A percentile compares a stretch with the other conserved stretches of the same genome.
Evolutionary conservation across 2,797 vertebrate species (phyloP).

Genomic region (Microctenopoma steveboyesi): DNA sequence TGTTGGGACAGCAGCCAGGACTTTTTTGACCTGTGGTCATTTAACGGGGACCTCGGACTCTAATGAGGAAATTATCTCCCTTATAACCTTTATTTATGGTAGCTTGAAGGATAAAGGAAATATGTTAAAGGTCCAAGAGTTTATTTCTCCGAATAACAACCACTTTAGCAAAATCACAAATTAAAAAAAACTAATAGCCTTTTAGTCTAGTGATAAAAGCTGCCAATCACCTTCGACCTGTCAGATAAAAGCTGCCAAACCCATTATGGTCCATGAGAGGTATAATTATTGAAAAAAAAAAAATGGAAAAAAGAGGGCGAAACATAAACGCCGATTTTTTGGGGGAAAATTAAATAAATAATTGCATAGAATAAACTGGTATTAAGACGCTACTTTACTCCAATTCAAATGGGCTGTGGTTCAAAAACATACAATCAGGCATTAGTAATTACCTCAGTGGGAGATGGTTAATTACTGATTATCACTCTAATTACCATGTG

Average conservation of each 20-base stretch:
- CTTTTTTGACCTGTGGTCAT: conserved; percentile 15
- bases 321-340: not conserved
- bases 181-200: conserved; percentile 37
- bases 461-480: conserved; percentile 18
- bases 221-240: conserved; percentile 49
- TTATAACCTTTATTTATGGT: conserved; percentile 31
- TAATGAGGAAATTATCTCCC: conserved; percentile 17
- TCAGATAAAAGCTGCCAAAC: conserved; percentile 45
- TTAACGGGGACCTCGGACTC: conserved; percentile 13
- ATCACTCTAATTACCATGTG: conserved; percentile 11
- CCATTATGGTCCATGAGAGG: conserved; percentile 10
- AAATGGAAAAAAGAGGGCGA: not conserved
- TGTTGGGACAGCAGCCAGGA: conserved; percentile 12
- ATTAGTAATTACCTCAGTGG: conserved; percentile 17
- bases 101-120: conserved; percentile 23
- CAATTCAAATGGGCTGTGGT: not conserved
- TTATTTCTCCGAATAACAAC: conserved; percentile 36
- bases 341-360: not conserved
- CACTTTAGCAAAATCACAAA: conserved; percentile 45
- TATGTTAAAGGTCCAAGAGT: conserved; percentile 29
- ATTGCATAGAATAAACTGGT: not conserved
- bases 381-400: not conserved
- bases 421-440: conserved; percentile 8
- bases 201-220: conserved; percentile 50
- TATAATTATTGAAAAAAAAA: conserved; percentile 12